phyloP scores from a whole-genome alignment of 2,888 invertebrate genomes.

The Acleris laterana region DNA sequence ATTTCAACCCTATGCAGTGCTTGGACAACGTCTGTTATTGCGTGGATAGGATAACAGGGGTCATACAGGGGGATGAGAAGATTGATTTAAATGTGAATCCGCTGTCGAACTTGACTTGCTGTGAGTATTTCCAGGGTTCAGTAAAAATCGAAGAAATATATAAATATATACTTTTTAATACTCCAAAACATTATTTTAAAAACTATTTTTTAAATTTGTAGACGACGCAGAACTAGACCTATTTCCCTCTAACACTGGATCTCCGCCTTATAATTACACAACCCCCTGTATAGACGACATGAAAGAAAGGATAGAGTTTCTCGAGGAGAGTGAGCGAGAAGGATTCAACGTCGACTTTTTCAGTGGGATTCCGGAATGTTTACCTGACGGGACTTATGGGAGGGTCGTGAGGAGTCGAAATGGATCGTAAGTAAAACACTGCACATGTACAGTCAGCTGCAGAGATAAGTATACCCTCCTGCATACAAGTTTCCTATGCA shows the following conservation, averaged over 20 bases:
- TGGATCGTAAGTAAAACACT: conserved; percentile 61
- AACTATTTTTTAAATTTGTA: conserved; percentile 43
- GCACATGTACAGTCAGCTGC: too few relatives aligned
- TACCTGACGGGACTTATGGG: conserved; percentile 70
- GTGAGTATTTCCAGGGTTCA: conserved; percentile 57
- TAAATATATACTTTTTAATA: too few relatives aligned
- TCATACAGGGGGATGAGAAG: conserved; percentile 52
- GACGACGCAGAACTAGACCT: conserved; percentile 62
- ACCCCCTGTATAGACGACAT: conserved; percentile 63
- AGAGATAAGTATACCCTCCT: too few relatives aligned
- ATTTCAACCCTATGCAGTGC: conserved; percentile 88
- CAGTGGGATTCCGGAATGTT: conserved; percentile 54
- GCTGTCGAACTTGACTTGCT: conserved; percentile 69
- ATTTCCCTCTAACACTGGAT: conserved; percentile 57
- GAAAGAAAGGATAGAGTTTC: conserved; percentile 48
- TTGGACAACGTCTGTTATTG: conserved; percentile 85
- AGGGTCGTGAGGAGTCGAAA: conserved; percentile 50
- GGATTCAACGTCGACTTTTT: conserved; percentile 67
- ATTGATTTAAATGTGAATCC: conserved; percentile 62
- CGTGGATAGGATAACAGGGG: conserved; percentile 82
- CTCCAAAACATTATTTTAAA: too few relatives aligned
- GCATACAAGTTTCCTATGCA: too few relatives aligned
- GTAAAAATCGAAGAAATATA: background rate
- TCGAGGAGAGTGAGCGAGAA: conserved; percentile 56
- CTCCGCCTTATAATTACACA: conserved; percentile 64